Conservation (phyloP, 1,140 invertebrate genomes). For the Protaetia brevitarsis region DNA sequence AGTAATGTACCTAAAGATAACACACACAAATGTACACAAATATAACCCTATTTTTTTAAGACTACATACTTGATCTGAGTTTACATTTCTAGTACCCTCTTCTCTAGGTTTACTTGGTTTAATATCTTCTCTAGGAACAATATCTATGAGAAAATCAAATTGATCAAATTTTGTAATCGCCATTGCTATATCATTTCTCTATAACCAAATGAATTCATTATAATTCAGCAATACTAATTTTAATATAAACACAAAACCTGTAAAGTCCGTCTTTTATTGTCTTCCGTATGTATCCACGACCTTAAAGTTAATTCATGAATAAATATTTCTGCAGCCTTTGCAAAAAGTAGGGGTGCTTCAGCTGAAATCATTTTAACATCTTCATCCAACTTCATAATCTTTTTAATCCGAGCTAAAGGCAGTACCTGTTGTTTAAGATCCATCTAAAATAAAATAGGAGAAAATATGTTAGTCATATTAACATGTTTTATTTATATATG, state of each 20-base stretch:
- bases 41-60: too few species aligned
- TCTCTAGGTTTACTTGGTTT: constrained; percentile 70
- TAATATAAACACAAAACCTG: constrained; percentile 55
- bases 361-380: constrained; percentile 99
- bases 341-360: constrained; percentile 95
- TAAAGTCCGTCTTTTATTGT: constrained; percentile 93
- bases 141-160: constrained; percentile 99
- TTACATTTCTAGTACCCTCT: constrained; percentile 52
- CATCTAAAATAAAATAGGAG: constrained; percentile 51
- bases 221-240: neutral
- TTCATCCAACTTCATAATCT: constrained; percentile 99
- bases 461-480: neutral
- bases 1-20: constrained; percentile 71
- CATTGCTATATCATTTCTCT: constrained; percentile 98
- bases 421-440: constrained; percentile 89
- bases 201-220: constrained; percentile 23
- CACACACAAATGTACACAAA: neutral
- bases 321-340: constrained; percentile 98
- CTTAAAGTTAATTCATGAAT: constrained; percentile 92
- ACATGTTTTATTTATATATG: neutral
- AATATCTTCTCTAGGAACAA: constrained; percentile 94
- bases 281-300: constrained; percentile 97
- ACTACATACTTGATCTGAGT: constrained; percentile 61
- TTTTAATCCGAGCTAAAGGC: constrained; percentile 95
- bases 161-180: constrained; percentile 98